A percentile compares a stretch with the other conserved stretches of the same genome.
phyloP scores from a whole-genome alignment of 2,797 vertebrate genomes.

The Salmo trutta region DNA sequence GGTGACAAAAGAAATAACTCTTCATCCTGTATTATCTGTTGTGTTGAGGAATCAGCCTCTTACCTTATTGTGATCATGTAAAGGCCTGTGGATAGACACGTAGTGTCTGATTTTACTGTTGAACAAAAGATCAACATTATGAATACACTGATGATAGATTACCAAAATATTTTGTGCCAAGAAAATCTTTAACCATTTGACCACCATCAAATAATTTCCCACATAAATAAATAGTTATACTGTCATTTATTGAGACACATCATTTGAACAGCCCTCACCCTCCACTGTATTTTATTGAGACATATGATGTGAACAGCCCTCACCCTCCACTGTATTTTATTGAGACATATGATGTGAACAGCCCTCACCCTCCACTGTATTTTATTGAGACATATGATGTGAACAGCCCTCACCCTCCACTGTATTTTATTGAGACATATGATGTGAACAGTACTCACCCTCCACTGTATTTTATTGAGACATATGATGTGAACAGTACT shows the following conservation, averaged over 20 bases:
- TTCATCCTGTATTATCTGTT: constrained; percentile 1
- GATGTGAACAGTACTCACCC: too few relatives aligned
- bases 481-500: not conserved
- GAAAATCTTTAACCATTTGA: not conserved
- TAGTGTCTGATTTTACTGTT: constrained; percentile 99
- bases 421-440: too few relatives aligned
- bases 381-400: not conserved
- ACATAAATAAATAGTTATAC: not conserved
- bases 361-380: too few relatives aligned
- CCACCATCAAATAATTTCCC: too few relatives aligned
- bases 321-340: constrained; percentile 36
- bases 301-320: not conserved
- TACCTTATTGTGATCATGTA: constrained; percentile 96
- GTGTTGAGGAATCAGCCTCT: constrained; percentile 23
- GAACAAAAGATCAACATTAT: not conserved
- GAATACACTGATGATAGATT: not conserved
- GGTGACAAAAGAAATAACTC: constrained; percentile 6
- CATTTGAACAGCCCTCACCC: too few relatives aligned
- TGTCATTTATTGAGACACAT: not conserved
- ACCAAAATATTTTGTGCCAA: not conserved
- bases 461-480: too few relatives aligned
- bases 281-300: too few relatives aligned
- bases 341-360: too few relatives aligned
- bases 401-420: constrained; percentile 35
- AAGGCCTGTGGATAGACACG: constrained; percentile 97